Evolutionary conservation across 2,113 vertebrate species (phyloP).

Genomic region (Mus pahari): DNA sequence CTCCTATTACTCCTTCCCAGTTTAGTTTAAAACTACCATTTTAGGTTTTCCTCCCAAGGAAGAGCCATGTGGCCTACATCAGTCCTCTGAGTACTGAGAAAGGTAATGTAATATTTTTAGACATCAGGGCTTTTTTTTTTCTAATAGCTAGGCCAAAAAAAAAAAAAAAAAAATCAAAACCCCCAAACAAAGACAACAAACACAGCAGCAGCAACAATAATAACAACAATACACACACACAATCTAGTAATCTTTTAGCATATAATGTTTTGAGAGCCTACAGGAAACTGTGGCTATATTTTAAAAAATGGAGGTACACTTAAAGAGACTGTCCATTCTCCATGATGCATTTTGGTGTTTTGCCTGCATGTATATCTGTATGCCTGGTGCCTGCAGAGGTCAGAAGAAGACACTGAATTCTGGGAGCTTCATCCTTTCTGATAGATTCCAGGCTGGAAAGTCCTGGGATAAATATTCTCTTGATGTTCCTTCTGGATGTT

Average conservation of each 20-base stretch:
- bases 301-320: not conserved
- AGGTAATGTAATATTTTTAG: constrained; percentile 3
- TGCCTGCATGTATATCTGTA: not conserved
- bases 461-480: not conserved
- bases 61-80: not conserved
- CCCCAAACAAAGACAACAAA: not conserved
- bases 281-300: not conserved
- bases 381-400: not conserved
- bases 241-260: not conserved
- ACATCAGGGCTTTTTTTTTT: constrained; percentile 23
- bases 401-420: not conserved
- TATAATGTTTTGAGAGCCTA: not conserved
- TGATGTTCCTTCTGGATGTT: not conserved
- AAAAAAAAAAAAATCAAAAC: not conserved
- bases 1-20: not conserved
- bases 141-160: constrained; percentile 21
- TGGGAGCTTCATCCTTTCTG: not conserved
- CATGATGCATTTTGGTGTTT: not conserved
- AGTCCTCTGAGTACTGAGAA: not conserved
- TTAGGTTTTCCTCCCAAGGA: not conserved
- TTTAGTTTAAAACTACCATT: not conserved
- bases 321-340: not conserved
- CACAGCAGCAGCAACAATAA: not conserved
- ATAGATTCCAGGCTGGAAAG: not conserved
- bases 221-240: not conserved